Evolutionary conservation across 2,113 vertebrate species (phyloP).

Genomic region (Collichthys lucidus): DNA sequence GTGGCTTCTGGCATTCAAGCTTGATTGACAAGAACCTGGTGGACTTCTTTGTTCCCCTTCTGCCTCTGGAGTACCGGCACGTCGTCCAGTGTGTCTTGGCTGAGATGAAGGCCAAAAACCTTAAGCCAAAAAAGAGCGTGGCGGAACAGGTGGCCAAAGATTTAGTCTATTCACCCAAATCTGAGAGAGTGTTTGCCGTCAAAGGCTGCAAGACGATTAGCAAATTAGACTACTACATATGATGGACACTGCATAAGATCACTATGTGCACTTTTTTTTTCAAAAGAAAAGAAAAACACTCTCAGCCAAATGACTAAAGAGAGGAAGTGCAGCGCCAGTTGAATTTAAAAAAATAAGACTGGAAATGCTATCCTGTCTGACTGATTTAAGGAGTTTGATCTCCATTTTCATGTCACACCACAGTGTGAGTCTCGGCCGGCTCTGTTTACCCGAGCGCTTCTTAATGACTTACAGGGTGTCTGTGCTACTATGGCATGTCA

Average conservation of each 20-base stretch:
- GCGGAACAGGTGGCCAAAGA: conserved; percentile 86
- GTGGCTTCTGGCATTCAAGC: conserved; percentile 95
- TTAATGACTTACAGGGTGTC: not conserved
- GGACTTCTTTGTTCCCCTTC: conserved; percentile 94
- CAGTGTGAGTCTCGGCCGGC: not conserved
- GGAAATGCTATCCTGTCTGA: conserved; percentile 13
- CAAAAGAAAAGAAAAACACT: not conserved
- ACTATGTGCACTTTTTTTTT: conserved; percentile 56
- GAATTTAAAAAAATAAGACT: conserved; percentile 43
- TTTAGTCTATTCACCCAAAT: conserved; percentile 91
- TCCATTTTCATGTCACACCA: not conserved
- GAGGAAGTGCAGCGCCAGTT: too few species aligned
- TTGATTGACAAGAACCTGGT: conserved; percentile 95
- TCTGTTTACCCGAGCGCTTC: conserved; percentile 25
- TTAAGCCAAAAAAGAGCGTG: conserved; percentile 68
- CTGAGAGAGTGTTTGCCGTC: conserved; percentile 90
- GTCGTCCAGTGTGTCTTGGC: conserved; percentile 90
- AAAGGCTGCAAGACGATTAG: conserved; percentile 97
- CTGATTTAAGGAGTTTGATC: conserved; percentile 20
- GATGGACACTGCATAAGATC: conserved; percentile 14
- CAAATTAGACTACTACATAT: conserved; percentile 91
- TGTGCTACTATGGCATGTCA: too few species aligned
- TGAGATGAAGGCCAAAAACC: conserved; percentile 83
- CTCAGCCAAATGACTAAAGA: conserved; percentile 34
- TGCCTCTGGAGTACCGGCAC: conserved; percentile 93